phyloP scores from a whole-genome alignment of 2,797 vertebrate genomes.

The Pipistrellus kuhlii region DNA sequence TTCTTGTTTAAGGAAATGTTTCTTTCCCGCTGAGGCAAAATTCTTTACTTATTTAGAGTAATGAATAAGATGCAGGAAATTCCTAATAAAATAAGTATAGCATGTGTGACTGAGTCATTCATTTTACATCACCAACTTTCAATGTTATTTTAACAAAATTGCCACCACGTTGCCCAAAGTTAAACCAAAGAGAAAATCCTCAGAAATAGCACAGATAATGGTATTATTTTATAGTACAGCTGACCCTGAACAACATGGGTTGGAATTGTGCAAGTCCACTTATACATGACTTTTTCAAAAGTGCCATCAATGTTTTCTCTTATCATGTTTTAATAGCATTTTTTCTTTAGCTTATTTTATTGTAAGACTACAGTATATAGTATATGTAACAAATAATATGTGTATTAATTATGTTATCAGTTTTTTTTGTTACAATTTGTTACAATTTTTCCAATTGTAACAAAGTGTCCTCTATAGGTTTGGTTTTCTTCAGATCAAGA shows the following conservation, averaged over 20 bases:
- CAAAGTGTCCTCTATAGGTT: no score
- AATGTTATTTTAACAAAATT: not conserved
- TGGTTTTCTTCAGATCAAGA: no score
- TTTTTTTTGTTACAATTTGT: no score
- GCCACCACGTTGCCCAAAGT: not conserved
- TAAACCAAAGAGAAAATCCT: not conserved
- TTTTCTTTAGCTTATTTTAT: not conserved
- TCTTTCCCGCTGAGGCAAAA: not conserved
- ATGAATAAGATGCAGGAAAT: not conserved
- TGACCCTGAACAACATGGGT: not conserved
- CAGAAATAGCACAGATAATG: not conserved
- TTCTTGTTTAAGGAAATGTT: not conserved
- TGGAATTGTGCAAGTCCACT: not conserved
- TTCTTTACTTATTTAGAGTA: not conserved
- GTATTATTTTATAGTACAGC: not conserved
- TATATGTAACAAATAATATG: not conserved
- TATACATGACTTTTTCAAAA: not conserved
- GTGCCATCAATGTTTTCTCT: not conserved
- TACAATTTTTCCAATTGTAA: no score
- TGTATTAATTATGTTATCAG: not conserved
- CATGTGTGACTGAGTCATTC: not conserved
- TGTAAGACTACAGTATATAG: not conserved
- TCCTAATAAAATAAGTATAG: not conserved
- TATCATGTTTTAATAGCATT: not conserved
- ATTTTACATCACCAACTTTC: not conserved